phyloP scores from a whole-genome alignment of 2,888 invertebrate species.

The Therioaphis trifolii region DNA sequence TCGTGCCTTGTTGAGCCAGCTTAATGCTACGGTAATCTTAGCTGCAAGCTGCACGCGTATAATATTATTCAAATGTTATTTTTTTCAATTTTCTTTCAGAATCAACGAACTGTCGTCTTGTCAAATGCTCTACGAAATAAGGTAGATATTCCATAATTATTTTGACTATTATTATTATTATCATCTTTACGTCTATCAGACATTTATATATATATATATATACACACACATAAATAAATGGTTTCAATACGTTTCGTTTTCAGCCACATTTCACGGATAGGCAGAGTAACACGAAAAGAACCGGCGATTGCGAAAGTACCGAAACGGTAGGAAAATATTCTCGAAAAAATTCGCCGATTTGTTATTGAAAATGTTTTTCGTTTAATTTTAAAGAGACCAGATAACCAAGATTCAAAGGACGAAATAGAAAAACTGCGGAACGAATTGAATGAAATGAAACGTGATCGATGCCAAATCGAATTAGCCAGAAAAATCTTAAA shows the following conservation, averaged over 20 bases:
- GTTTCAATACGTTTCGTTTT: too few species aligned
- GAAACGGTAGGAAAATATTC: not conserved
- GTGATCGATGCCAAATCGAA: slow-evolving; percentile 33
- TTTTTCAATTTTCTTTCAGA: slow-evolving; percentile 23
- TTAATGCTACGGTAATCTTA: slow-evolving; percentile 16
- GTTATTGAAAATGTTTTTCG: not conserved
- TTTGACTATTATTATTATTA: too few species aligned
- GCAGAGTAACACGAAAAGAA: too few species aligned
- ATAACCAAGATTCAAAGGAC: not conserved
- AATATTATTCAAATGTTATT: not conserved
- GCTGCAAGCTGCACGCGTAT: not conserved
- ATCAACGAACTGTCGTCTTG: not conserved
- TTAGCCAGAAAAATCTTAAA: slow-evolving; percentile 46
- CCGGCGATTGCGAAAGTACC: not conserved
- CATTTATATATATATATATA: too few species aligned
- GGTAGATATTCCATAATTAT: not conserved
- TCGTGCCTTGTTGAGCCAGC: not conserved
- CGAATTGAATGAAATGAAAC: slow-evolving; percentile 12
- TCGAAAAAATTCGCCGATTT: too few species aligned
- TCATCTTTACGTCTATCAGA: too few species aligned
- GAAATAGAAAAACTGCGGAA: not conserved
- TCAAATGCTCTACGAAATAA: not conserved
- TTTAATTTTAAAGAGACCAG: not conserved
- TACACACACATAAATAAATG: too few species aligned
- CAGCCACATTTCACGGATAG: too few species aligned